Base-by-base conservation (phyloP, 2,113 vertebrate genomes). In the Helogale parvula region DNA sequence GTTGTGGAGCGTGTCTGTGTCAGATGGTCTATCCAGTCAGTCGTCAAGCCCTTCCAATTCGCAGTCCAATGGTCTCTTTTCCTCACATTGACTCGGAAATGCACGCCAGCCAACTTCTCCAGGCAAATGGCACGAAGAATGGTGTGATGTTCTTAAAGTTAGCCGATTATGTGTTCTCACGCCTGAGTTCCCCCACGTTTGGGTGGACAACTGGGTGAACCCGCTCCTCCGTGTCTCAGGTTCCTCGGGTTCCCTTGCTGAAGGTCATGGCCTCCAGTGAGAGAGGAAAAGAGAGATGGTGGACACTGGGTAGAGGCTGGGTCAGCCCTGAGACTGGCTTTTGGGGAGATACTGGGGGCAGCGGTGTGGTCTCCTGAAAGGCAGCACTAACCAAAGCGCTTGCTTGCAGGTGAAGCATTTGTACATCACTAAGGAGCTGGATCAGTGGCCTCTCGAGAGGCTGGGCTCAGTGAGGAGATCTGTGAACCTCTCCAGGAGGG, bases 331-430 rank as follows among this genome's bases (percentile, higher is more conserved):
- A 3, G 21, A 7, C 45, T 13, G 25, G 54, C 35, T 57, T 38
- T 41, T 21, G 77, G 82, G 12, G 17, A 33, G 3, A 1, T 11
- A 16, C 25, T 1, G 13, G 38, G 35, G 50, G 76, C 19, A 90
- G 25, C 35, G 11, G 0, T 23, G 47, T 6, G 33, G 13, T 92
- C 33, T 94, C 63, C 94, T 57, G 86, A 50, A 57, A 57, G 54
- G 17, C 54, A 57, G 57, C 21, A 9, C 57, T 60, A 23, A 60
- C 57, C 57, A 60, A 60, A 60, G 57, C 7, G 57, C 57, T 60
- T 60, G 31, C 52, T 97, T 84, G 16, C 77, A 99, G 99, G 99
- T 99, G 97, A 99, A 99, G 85, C 99, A 99, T 3, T 97, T 99
- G 31, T 99, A 99, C 93, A 98, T 99, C 97, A 99, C 99, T 9